phyloP scores from a whole-genome alignment of 2,113 vertebrate genomes.

The Otocyon megalotis region DNA sequence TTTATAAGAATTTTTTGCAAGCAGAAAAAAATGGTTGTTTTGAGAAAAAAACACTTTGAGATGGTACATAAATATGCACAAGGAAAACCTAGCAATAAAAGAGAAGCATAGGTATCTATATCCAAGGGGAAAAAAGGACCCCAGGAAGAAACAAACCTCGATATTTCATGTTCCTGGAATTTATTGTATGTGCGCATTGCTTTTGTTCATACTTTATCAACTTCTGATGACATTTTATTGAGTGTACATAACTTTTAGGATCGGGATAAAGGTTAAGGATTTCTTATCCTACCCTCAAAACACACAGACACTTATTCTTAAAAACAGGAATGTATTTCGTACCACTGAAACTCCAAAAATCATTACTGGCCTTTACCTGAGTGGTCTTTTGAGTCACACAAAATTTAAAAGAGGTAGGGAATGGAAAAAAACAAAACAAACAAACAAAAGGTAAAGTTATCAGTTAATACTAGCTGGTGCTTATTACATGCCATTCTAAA shows the following conservation, averaged over 20 bases:
- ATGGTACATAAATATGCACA: neutral
- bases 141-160: neutral
- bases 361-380: conserved; percentile 47
- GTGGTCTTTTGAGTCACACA: conserved; percentile 39
- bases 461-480: neutral
- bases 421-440: conserved; percentile 11
- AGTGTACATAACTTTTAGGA: neutral
- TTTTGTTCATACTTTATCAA: neutral
- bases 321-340: conserved; percentile 70
- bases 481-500: neutral
- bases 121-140: neutral
- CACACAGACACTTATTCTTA: neutral
- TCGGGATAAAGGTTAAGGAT: neutral
- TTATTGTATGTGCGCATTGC: neutral
- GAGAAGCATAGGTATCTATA: neutral
- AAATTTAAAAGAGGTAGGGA: conserved; percentile 60
- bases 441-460: neutral
- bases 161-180: neutral
- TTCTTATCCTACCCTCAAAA: neutral
- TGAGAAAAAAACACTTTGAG: neutral
- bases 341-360: neutral
- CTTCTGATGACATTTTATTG: neutral
- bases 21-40: neutral
- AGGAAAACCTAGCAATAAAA: neutral
- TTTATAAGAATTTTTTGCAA: neutral